Evolutionary conservation across 2,797 vertebrate genomes (phyloP), one percentile per base, ranked within the genome.

Genomic region (Nyctalus aviator): DNA sequence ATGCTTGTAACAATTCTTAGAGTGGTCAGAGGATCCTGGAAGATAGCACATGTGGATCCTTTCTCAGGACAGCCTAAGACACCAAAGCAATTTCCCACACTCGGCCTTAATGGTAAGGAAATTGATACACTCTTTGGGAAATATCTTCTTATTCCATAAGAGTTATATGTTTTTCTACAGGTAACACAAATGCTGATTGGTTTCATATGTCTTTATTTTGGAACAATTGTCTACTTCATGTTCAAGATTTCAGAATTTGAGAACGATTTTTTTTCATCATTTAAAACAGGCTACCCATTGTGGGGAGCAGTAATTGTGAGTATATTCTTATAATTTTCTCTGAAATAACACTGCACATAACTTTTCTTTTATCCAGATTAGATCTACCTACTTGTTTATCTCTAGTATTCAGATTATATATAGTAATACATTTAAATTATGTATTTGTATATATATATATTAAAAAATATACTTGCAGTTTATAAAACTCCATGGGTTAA

Each of bases 221-320:
- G 96, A 90, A 94, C 10, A 76, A 23, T 83, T 76, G 53, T 96
- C 84, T 92, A 11, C 89, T 71, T 23, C 10, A 0, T 46, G 41
- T 0, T 96, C 44, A 23, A 46, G 13, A 32, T 64, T 68, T 88
- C 95, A 30, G 46, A 73, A 12, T 71, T 94, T 41, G 77, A 88
- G 2, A 32, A 57, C 37, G 15, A 78, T 0, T 0, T 85, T 11
- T 88, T 97, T 93, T 92, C 92, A 72, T 95, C 94, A 41, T 96
- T 95, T 91, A 85, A 77, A 85, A 13, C 6, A 27, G 96, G 96
- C 15, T 97, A 88, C 44, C 96, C 97, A 53, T 95, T 97, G 37
- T 97, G 97, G 97, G 96, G 97, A 91, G 69, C 96, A 35, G 2
- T 68, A n/a, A 48, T 96, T 91, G 97, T 97, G 78, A 97, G 97